These are phyloP conservation scores for Nesogale talazaci DNA, from an alignment of 2,113 vertebrate genomes.

Conservation along the genomic window DNA sequence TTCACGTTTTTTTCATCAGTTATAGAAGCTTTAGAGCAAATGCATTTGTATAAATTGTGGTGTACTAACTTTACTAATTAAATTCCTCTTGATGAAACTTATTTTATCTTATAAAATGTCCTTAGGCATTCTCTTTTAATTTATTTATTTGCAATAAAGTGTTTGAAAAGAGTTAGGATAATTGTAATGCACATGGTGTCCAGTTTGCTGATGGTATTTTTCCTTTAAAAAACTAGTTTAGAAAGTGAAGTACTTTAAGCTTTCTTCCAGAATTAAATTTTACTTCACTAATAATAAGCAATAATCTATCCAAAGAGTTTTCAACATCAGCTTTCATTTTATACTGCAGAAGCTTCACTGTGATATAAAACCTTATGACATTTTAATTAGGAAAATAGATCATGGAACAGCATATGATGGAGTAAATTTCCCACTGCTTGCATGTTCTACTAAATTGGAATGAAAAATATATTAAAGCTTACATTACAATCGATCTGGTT, in stretches of 20 bases:
- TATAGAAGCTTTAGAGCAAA: constrained; percentile 51
- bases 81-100: constrained; percentile 49
- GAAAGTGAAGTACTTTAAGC: constrained; percentile 63
- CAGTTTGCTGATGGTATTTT: not conserved
- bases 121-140: constrained; percentile 25
- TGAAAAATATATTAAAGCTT: constrained; percentile 76
- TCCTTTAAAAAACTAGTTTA: constrained; percentile 53
- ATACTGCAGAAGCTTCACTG: constrained; percentile 60
- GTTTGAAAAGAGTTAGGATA: constrained; percentile 31
- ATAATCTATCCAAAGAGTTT: constrained; percentile 49
- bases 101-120: constrained; percentile 57
- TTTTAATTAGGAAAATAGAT: constrained; percentile 80
- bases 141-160: constrained; percentile 66
- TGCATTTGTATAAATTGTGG: constrained; percentile 44
- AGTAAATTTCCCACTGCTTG: constrained; percentile 73
- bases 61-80: constrained; percentile 57
- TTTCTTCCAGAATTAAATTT: constrained; percentile 67
- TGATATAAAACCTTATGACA: constrained; percentile 70
- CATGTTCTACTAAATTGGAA: constrained; percentile 68
- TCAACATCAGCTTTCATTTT: constrained; percentile 72
- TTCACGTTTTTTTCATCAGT: constrained; percentile 25
- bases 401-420: constrained; percentile 50
- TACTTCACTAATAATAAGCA: constrained; percentile 68
- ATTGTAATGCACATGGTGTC: not conserved
- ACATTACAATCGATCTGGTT: constrained; percentile 72